Conservation (phyloP, 1,140 invertebrate species). For the Mactra quadrangularis region DNA sequence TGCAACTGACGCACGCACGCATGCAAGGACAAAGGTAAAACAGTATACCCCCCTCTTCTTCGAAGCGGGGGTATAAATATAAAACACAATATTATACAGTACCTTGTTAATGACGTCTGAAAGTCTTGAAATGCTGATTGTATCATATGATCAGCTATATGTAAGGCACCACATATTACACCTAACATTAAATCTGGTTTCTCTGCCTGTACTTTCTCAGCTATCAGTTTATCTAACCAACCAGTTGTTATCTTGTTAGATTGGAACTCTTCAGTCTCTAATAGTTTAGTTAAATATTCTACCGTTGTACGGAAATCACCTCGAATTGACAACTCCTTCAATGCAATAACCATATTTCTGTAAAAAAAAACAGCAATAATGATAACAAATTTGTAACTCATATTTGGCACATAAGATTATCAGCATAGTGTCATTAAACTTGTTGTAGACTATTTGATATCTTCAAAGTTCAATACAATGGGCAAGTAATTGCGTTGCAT, state of each 20-base stretch:
- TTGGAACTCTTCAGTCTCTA: conserved; percentile 96
- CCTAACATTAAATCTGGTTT: conserved; percentile 97
- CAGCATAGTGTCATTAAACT: too few relatives aligned
- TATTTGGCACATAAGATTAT: too few relatives aligned
- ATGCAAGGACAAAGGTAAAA: too few relatives aligned
- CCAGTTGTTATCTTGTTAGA: conserved; percentile 97
- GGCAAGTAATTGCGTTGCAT: too few relatives aligned
- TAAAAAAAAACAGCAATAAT: conserved; percentile 29
- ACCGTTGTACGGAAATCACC: conserved; percentile 99
- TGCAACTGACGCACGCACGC: too few relatives aligned
- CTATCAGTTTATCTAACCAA: conserved; percentile 98
- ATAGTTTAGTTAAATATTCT: conserved; percentile 97
- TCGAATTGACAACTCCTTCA: conserved; percentile 98
- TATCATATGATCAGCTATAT: conserved; percentile 96
- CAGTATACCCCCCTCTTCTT: too few relatives aligned
- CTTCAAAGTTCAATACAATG: too few relatives aligned
- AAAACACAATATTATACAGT: too few relatives aligned
- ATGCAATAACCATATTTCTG: conserved; percentile 95
- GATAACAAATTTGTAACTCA: too few relatives aligned
- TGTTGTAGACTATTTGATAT: too few relatives aligned
- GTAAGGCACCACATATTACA: conserved; percentile 96
- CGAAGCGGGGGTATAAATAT: too few relatives aligned
- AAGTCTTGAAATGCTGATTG: conserved; percentile 92
- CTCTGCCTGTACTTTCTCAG: conserved; percentile 96
- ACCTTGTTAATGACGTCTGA: conserved; percentile 93